Evolutionary conservation across 2,113 vertebrate genomes (phyloP), one percentile per base, ranked within the genome.

Genomic region (Etia nguti): DNA sequence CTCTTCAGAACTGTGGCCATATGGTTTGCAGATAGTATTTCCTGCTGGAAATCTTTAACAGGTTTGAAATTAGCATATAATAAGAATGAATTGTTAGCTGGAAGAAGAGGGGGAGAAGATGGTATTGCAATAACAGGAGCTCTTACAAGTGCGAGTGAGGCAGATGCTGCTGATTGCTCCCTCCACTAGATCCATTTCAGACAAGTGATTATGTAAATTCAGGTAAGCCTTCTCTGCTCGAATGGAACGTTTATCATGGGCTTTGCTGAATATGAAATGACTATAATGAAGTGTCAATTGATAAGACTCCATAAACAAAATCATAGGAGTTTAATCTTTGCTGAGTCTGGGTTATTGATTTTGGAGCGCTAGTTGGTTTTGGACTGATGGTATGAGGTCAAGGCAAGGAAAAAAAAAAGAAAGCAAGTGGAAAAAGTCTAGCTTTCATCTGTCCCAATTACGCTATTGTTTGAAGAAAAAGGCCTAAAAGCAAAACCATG

Each of bases 171-270:
- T 86, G 92, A 92, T 92, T 90, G 62, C 79, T 85, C 84, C 75
- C 38, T 43, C 87, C 86, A 89, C 57, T 65, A 84, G 59, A 90
- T 89, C 90, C 85, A 89, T 90, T 92, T 85, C 84, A 88, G 87
- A 90, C 81, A 86, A 90, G 86, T 88, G 89, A 89, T 92, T 91
- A 93, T 94, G 89, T 85, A 92, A 92, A 95, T 94, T 59, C 26
- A 75, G 79, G 73, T 88, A 79, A 85, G 85, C 84, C 89, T 89
- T 86, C 84, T 83, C 81, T 80, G 50, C 85, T 73, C 79, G 79
- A 86, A 92, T 57, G 56, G 60, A 26, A 36, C 62, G 70, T 92
- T 92, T 86, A 90, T 89, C 85, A 82, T 56, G 54, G 16, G 57
- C 80, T 92, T 88, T 85, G 83, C 81, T 89, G 87, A 84, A 89